phyloP scores from a whole-genome alignment of 2,888 invertebrate species.

The Trimorus sp. region DNA sequence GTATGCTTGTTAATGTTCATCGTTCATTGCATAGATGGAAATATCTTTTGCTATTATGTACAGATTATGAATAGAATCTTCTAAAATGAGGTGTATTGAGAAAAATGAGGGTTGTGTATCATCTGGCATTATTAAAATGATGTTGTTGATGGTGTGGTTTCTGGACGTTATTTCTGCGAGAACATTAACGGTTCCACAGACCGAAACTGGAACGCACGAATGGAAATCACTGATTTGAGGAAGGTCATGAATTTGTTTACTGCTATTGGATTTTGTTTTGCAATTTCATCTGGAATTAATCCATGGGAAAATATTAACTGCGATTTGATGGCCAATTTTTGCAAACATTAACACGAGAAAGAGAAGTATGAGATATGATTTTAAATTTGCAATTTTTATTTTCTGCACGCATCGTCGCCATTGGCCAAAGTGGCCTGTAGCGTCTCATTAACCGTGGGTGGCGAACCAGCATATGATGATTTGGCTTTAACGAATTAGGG shows the following conservation, averaged over 20 bases:
- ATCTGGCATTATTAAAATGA: conserved; percentile 14
- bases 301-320: conserved; percentile 4
- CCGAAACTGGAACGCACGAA: not conserved
- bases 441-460: conserved; percentile 12
- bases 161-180: not conserved
- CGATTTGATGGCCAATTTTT: conserved; percentile 8
- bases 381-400: conserved; percentile 1
- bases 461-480: conserved; percentile 22
- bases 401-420: conserved; percentile 3
- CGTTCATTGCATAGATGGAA: not conserved
- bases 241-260: conserved; percentile 8
- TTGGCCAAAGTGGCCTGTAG: conserved; percentile 13
- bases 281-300: too few relatives aligned
- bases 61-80: not conserved
- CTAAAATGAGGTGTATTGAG: conserved; percentile 7
- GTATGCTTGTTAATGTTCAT: conserved; percentile 17
- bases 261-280: not conserved
- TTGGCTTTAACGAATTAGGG: conserved; percentile 1
- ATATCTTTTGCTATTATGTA: conserved; percentile 21
- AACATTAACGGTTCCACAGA: not conserved
- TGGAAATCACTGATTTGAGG: conserved; percentile 7
- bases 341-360: not conserved
- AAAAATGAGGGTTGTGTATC: not conserved
- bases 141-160: conserved; percentile 17
- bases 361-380: not conserved